Conservation (phyloP, 35 echinoderm and acorn worm species). For the Heliocidaris tuberculata region DNA sequence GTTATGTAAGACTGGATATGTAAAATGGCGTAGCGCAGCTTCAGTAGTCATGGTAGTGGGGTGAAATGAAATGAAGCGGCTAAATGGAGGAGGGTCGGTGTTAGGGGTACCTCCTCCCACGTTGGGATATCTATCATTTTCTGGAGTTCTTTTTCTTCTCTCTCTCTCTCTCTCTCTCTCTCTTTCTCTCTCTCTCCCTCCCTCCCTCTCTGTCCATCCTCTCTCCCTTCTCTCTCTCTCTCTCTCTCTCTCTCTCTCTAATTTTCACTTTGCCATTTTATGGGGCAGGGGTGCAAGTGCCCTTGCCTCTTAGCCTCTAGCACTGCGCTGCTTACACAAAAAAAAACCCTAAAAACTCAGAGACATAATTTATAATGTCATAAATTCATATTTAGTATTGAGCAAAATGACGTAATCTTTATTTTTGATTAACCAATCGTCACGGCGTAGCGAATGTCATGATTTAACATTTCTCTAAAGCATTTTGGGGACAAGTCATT, state of each 20-base stretch:
- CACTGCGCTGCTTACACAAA: too few relatives aligned
- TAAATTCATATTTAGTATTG: neutral
- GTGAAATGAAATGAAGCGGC: too few relatives aligned
- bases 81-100: too few relatives aligned
- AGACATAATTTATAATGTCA: too few relatives aligned
- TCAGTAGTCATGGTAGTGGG: too few relatives aligned
- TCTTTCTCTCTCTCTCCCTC: neutral
- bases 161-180: neutral
- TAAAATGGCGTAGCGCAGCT: too few relatives aligned
- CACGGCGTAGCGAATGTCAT: neutral
- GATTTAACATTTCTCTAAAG: neutral
- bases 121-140: too few relatives aligned
- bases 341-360: too few relatives aligned
- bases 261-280: neutral
- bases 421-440: neutral
- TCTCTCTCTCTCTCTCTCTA: neutral
- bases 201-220: neutral
- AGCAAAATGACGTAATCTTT: neutral
- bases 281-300: too few relatives aligned
- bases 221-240: neutral
- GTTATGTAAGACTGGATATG: too few relatives aligned
- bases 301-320: too few relatives aligned
- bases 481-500: neutral
- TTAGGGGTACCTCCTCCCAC: too few relatives aligned
- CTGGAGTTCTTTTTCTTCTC: neutral